Evolutionary conservation across 2,113 vertebrate genomes (phyloP).

Genomic region (Condylura cristata): DNA sequence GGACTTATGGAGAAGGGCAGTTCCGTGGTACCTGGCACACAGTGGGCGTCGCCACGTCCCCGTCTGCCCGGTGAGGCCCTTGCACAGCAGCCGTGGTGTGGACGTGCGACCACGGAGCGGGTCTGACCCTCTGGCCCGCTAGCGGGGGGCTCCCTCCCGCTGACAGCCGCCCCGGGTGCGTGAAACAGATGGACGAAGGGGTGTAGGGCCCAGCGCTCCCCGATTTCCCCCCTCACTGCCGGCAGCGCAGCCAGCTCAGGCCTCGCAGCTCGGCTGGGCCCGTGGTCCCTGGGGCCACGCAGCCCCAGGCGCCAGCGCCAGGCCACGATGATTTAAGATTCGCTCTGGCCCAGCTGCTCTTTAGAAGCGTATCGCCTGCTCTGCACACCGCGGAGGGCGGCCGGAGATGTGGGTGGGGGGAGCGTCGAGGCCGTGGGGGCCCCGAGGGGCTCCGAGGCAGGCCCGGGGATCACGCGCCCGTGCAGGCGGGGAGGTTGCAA

Average conservation of each 20-base stretch:
- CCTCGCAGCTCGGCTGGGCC: neutral
- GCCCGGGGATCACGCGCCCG: fast-evolving
- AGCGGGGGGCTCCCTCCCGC: neutral
- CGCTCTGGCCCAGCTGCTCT: neutral
- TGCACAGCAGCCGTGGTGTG: too few relatives aligned
- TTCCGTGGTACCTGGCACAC: fast-evolving
- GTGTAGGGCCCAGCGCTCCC: fast-evolving
- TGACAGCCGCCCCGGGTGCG: fast-evolving
- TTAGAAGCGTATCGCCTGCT: neutral
- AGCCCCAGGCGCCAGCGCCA: fast-evolving
- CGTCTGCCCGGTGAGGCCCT: too few relatives aligned
- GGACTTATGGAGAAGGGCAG: too few relatives aligned
- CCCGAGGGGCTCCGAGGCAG: fast-evolving
- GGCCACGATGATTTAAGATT: neutral
- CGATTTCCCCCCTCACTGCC: fast-evolving
- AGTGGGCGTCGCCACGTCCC: too few relatives aligned
- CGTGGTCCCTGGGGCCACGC: neutral
- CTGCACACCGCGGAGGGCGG: fast-evolving
- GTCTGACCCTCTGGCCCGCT: too few relatives aligned
- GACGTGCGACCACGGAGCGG: too few relatives aligned
- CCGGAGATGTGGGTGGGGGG: fast-evolving
- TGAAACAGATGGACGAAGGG: fast-evolving
- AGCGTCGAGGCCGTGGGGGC: fast-evolving
- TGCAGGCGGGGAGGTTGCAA: neutral
- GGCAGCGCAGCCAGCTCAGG: neutral